Evolutionary conservation across 2,113 vertebrate genomes (phyloP).

Genomic region (Hemicordylus capensis): DNA sequence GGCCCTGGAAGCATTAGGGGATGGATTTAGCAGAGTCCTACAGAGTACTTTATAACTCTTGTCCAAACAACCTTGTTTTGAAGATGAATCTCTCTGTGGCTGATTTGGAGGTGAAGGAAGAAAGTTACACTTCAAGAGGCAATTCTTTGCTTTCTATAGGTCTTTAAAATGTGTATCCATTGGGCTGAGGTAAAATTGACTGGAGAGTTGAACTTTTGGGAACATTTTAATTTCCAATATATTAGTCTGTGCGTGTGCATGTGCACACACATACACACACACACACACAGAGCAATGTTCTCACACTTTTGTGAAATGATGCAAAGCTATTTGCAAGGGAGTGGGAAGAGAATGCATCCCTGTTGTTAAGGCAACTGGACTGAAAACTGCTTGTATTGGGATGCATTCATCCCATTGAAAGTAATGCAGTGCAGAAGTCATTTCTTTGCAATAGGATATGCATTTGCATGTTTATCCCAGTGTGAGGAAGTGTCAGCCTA

Average conservation of each 20-base stretch:
- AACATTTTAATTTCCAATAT: too few species aligned
- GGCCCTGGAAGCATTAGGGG: slow-evolving; percentile 20
- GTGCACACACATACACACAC: too few species aligned
- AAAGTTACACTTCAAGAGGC: not conserved
- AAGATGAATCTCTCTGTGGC: not conserved
- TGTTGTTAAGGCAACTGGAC: not conserved
- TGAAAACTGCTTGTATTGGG: not conserved
- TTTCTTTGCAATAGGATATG: not conserved
- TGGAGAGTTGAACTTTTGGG: too few species aligned
- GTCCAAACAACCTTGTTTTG: slow-evolving; percentile 31
- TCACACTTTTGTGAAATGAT: not conserved
- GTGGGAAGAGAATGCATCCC: not conserved
- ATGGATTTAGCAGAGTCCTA: slow-evolving; percentile 30
- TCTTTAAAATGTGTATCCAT: not conserved
- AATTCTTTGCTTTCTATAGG: not conserved
- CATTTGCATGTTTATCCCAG: not conserved
- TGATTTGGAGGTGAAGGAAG: slow-evolving; percentile 1
- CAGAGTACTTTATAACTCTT: slow-evolving; percentile 36
- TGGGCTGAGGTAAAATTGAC: not conserved
- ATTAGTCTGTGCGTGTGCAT: too few species aligned
- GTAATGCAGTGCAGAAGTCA: not conserved
- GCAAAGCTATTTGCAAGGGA: not conserved
- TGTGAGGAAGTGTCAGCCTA: not conserved
- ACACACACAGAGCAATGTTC: accelerated
- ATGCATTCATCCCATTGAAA: not conserved